These are phyloP conservation scores for Cisticola juncidis DNA, from an alignment of 2,113 vertebrate species.

Conservation along the genomic window DNA sequence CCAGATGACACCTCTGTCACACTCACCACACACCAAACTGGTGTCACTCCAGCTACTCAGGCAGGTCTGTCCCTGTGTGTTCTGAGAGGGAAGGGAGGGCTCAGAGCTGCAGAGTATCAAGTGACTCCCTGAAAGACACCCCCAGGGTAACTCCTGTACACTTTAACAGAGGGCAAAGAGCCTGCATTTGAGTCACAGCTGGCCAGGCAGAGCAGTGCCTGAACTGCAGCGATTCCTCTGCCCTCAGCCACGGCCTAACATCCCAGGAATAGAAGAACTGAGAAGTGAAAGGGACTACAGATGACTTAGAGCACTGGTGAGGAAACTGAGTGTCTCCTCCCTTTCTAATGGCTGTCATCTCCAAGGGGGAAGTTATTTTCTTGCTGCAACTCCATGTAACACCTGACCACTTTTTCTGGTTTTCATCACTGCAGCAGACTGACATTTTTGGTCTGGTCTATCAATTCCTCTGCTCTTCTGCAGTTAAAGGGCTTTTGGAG, in stretches of 20 bases:
- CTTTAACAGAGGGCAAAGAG: not conserved
- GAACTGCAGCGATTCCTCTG: not conserved
- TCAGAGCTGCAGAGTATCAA: not conserved
- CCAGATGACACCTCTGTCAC: not conserved
- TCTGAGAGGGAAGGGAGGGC: not conserved
- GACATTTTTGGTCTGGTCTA: not conserved
- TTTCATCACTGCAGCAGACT: not conserved
- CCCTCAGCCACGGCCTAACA: not conserved
- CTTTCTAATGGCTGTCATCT: not conserved
- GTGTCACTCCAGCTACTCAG: not conserved
- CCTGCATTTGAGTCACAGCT: not conserved
- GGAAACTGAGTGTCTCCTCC: not conserved
- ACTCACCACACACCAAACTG: not conserved
- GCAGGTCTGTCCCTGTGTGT: rapidly evolving
- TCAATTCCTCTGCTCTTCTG: not conserved
- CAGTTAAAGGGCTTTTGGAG: not conserved
- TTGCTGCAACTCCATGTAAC: not conserved
- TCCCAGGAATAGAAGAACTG: not conserved
- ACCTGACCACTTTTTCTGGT: not conserved
- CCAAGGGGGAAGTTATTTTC: not conserved
- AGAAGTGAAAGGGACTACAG: not conserved
- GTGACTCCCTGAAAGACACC: not conserved
- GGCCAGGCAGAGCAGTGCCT: not conserved
- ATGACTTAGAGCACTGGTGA: not conserved
- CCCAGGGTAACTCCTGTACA: not conserved